A percentile compares a stretch with the other conserved stretches of the same genome.
Conservation (phyloP, 2,113 vertebrate genomes). For the Leucoraja erinaceus region DNA sequence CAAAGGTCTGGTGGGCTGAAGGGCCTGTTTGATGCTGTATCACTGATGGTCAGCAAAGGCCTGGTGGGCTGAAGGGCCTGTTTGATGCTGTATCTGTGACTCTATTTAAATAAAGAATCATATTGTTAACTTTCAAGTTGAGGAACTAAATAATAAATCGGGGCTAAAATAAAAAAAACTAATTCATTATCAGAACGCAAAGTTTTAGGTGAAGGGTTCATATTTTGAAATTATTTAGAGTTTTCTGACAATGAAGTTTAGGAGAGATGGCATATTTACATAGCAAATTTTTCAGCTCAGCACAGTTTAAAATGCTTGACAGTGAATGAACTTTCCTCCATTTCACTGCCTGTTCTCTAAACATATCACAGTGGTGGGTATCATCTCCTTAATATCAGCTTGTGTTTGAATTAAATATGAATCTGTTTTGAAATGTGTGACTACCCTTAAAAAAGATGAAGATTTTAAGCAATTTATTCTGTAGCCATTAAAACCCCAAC, state of each 20-base stretch:
- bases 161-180: neutral
- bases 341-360: neutral
- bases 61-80: no score
- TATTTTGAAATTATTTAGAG: neutral
- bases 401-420: neutral
- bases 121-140: neutral
- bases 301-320: neutral
- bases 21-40: no score
- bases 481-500: neutral
- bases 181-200: neutral
- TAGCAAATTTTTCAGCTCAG: neutral
- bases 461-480: neutral
- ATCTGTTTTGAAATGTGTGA: neutral
- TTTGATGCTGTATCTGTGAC: neutral
- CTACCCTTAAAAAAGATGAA: neutral
- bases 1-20: no score
- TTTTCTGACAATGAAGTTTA: neutral
- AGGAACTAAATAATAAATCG: neutral
- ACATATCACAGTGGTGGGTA: neutral
- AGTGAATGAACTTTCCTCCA: neutral
- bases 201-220: neutral
- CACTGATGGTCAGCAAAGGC: no score
- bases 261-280: neutral
- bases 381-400: neutral
- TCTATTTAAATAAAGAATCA: neutral